phyloP scores from a whole-genome alignment of 2,888 invertebrate genomes.

The Tortrix viridana region DNA sequence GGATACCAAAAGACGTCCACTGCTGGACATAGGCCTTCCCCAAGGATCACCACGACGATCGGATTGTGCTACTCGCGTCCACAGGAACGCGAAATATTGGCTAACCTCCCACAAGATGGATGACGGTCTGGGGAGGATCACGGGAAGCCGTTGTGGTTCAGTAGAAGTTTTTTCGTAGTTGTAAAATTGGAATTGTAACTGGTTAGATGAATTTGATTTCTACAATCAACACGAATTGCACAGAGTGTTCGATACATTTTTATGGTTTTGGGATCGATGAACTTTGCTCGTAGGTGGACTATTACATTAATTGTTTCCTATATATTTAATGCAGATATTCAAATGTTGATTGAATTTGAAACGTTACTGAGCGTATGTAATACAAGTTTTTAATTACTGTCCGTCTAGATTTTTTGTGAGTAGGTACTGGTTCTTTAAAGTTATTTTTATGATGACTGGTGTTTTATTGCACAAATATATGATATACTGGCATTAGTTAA shows the following conservation, averaged over 20 bases:
- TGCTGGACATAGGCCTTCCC: too few species aligned
- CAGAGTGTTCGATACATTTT: slow-evolving; percentile 29
- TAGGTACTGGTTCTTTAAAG: too few species aligned
- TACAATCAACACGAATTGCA: slow-evolving; percentile 30
- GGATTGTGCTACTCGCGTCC: too few species aligned
- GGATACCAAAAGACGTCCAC: too few species aligned
- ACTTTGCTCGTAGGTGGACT: slow-evolving; percentile 31
- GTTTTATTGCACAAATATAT: too few species aligned
- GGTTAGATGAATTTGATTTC: slow-evolving; percentile 30
- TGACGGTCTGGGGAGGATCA: too few species aligned
- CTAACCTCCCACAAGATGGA: too few species aligned
- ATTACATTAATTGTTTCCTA: slow-evolving; percentile 38
- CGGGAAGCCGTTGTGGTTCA: neutral
- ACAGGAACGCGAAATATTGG: too few species aligned
- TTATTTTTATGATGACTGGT: too few species aligned
- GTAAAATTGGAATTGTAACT: slow-evolving; percentile 22
- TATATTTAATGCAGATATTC: slow-evolving; percentile 11
- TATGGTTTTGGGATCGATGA: slow-evolving; percentile 25
- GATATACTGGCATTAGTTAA: too few species aligned
- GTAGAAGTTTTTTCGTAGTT: slow-evolving; percentile 12
- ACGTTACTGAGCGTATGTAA: slow-evolving; percentile 25
- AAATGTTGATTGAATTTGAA: slow-evolving; percentile 29
- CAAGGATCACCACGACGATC: too few species aligned
- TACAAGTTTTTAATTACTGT: slow-evolving; percentile 27
- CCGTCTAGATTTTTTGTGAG: slow-evolving; percentile 23